Base-by-base conservation (phyloP, 53 echinoderm and acorn worm species). In the Zoroaster sp. region DNA sequence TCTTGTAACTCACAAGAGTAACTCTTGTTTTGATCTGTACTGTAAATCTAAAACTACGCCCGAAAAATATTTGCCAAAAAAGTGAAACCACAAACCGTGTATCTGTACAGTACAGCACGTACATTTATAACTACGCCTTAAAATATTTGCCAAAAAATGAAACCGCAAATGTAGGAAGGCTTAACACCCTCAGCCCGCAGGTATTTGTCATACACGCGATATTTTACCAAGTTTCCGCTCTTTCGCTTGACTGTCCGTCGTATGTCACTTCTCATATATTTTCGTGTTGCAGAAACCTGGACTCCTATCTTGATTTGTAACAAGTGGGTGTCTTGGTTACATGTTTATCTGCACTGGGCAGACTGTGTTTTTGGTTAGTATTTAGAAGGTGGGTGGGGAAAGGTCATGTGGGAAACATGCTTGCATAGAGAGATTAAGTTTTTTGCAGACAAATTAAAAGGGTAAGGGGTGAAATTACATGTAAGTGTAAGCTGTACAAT, bases 151-250 rank as follows among this genome's bases (percentile, higher is more conserved):
- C 8, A 7, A 59, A 54, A 20, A 21, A 3, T 28, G 0, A 59
- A 59, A 59, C 28, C 25, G 63, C 63, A 59, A 25, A 44, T 7
- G 2, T 21, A 55, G 20, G 25, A 10, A 0, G 25, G 55, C 25
- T 55, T 53, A 21, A 23, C 55, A 55, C 69, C 36, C 12, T 42
- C 73, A 20, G 37, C 39, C 79, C 79, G 41, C 28, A 63, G 63
- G 79, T 79, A 79, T 79, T 79, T 79, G 63, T 35, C 36, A 55
- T 55, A 79, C 79, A 63, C 63, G 55, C 40, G 41, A 79, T 28
- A 32, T 79, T 35, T 59, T 40, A 38, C 63, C 37, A 2, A 14
- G 79, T 79, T 65, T 79, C 79, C 79, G 79, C 41, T 54, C 53
- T 77, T 51, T 15, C 5, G 8, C n/a, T 63, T 55, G 38, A 54